Conservation (phyloP, 1,140 invertebrate species). For the Drosophila erecta region DNA sequence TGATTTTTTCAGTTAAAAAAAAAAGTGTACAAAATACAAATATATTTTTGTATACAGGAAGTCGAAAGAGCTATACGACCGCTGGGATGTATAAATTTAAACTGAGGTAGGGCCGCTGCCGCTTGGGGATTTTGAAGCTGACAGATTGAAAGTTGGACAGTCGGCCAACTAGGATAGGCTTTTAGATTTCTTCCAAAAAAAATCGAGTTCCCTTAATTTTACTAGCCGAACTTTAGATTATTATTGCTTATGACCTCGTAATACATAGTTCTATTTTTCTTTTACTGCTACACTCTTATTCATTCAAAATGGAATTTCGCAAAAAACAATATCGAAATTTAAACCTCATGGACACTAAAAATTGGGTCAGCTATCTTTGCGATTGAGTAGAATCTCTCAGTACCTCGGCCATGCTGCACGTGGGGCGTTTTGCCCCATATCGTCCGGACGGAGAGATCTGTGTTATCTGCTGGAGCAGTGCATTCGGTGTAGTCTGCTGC, state of each 20-base stretch:
- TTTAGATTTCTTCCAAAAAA: neutral
- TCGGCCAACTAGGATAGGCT: constrained; percentile 19
- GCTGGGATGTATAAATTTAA: constrained; percentile 51
- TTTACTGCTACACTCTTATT: neutral
- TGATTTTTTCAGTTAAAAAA: constrained; percentile 31
- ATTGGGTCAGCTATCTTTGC: neutral
- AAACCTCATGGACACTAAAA: neutral
- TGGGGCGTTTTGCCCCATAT: constrained; percentile 87
- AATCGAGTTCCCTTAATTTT: too few relatives aligned
- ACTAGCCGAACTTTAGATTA: too few relatives aligned
- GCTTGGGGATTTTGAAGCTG: neutral
- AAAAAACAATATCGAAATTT: neutral
- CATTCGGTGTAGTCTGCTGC: constrained; percentile 37
- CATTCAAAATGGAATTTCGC: neutral
- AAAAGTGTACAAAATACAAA: constrained; percentile 29
- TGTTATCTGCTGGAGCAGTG: constrained; percentile 68
- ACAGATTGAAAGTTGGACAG: neutral
- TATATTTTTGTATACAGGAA: constrained; percentile 33
- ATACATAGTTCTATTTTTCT: too few relatives aligned
- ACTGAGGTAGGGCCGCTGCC: constrained; percentile 27
- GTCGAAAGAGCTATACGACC: constrained; percentile 38
- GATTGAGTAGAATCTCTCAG: constrained; percentile 16
- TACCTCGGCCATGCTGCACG: constrained; percentile 89
- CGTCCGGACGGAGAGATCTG: constrained; percentile 85
- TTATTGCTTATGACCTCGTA: too few relatives aligned